Base-by-base conservation (phyloP, 2,888 invertebrate species). In the Oxystoma pomonae region DNA sequence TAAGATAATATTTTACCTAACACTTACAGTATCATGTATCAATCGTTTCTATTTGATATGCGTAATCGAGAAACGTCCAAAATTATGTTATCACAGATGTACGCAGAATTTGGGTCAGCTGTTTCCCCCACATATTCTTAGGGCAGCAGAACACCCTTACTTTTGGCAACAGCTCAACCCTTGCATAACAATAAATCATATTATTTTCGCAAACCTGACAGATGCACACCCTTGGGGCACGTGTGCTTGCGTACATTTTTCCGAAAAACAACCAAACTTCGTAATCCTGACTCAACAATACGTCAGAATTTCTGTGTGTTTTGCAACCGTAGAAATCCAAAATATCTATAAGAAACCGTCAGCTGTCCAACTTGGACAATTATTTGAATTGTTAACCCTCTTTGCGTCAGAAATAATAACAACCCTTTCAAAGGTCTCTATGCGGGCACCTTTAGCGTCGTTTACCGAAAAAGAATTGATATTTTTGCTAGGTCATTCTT, bases 161-260 rank as follows among this genome's bases (percentile, higher is more conserved):
- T 7, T 35, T 35, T 35, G 35, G 35, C 35, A 35, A 35, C 3
- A 3, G 12, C 12, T 35, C 35, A 35, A 59, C 63, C 66, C 66
- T 66, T 66, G 66, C 66, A 66, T 63, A 66, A 66, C 59, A 59
- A 57, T 63, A 61, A 63, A 66, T 64, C 63, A 66, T 61, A 66
- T 61, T 62, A 58, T 60, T 56, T 63, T 63, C 60, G 63, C 52
- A 57, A 56, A 51, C 61, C 59, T 58, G 63, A 55, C 66, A 66
- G 66, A 49, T 66, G 66, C 18, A 51, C 21, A 18, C 51, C 62
- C 62, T 55, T 55, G 1, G 58, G 57, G 49, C 20, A n/a, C 18
- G 7, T n/a, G 55, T 63, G 63, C 66, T 63, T 66, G 63, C 55
- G 57, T 20, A 58, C 52, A 56, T 62, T 62, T 66, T 61, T 52